Conservation (phyloP, 2,797 vertebrate genomes). For the Pipistrellus kuhlii region DNA sequence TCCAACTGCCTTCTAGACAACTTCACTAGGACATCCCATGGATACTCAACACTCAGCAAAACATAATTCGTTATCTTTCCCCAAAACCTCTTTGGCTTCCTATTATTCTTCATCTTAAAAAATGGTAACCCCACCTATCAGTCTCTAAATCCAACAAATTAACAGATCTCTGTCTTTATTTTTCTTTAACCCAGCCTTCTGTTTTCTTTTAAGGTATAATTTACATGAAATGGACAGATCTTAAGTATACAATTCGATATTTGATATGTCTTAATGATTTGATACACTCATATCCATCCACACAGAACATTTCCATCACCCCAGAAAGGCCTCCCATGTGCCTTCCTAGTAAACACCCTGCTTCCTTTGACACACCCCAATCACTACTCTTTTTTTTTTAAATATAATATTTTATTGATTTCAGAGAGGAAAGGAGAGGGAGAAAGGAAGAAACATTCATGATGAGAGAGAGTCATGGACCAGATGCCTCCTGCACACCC, state of each 20-base stretch:
- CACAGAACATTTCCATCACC: not conserved
- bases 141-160: not conserved
- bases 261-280: not conserved
- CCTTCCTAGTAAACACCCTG: not conserved
- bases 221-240: conserved; percentile 6
- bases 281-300: not conserved
- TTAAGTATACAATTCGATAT: not conserved
- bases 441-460: too few species aligned
- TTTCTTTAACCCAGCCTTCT: not conserved
- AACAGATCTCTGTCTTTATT: not conserved
- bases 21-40: not conserved
- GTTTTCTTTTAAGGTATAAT: conserved; percentile 17
- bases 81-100: not conserved
- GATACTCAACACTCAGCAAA: not conserved
- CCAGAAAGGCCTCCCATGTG: not conserved
- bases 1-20: not conserved
- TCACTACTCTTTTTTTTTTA: not conserved
- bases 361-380: not conserved
- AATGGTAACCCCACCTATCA: not conserved
- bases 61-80: not conserved
- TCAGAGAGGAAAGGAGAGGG: too few species aligned
- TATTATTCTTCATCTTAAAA: conserved; percentile 16
- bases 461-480: too few species aligned
- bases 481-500: too few species aligned
- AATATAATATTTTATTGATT: too few species aligned